Evolutionary conservation across 2,888 invertebrate species (phyloP).

Genomic region (Protodeltote pygarga): DNA sequence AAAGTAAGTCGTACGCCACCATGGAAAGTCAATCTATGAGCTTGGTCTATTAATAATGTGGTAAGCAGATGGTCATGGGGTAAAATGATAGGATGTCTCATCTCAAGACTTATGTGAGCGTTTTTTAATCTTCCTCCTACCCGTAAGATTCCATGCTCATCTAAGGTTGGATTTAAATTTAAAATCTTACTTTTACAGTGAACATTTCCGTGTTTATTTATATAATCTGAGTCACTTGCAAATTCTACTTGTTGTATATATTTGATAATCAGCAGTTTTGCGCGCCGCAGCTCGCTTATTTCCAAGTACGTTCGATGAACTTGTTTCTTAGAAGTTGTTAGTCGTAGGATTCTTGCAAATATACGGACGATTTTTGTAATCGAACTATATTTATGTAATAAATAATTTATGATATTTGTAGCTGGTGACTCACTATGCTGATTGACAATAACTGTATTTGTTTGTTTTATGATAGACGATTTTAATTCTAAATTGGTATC

Average conservation of each 20-base stretch:
- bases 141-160: no score
- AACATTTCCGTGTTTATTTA: not conserved
- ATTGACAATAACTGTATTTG: not conserved
- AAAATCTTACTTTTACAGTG: not conserved
- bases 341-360: not conserved
- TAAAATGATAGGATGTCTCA: not conserved
- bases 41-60: not conserved
- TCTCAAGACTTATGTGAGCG: not conserved
- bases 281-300: not conserved
- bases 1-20: not conserved
- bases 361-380: not conserved
- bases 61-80: not conserved
- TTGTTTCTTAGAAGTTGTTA: not conserved
- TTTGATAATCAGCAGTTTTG: conserved; percentile 1
- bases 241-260: not conserved
- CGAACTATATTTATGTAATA: not conserved
- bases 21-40: not conserved
- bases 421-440: no score
- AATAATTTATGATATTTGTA: no score
- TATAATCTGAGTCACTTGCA: not conserved
- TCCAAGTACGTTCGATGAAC: not conserved
- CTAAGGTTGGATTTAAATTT: not conserved
- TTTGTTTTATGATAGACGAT: no score
- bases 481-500: not conserved
- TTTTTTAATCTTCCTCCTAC: no score